Evolutionary conservation across 2,888 invertebrate genomes (phyloP), one percentile per base, ranked within the genome.

Genomic region (Nomada goodeniana): DNA sequence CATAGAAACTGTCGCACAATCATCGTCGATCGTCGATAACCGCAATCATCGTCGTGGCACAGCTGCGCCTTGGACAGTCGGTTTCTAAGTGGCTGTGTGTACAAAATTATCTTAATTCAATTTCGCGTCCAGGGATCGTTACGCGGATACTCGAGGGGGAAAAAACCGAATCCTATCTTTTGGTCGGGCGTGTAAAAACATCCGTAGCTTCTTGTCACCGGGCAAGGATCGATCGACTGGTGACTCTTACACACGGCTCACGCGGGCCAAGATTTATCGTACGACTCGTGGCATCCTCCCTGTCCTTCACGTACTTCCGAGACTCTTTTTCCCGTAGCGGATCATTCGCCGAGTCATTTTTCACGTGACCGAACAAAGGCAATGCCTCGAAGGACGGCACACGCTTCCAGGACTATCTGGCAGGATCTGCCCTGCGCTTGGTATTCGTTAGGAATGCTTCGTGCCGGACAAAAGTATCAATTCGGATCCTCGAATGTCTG

Each of bases 281-380:
- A 68, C 84, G 69, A 71, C 75, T 70, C 42, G 29, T 42, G 67
- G 80, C 47, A 73, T 80, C 74, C 70, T 74, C 72, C 55, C 73
- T 77, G 76, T 82, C 82, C 76, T 81, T 76, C 79, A 55, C 44
- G 76, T 82, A 86, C 83, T 83, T 79, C 82, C 73, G 73, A 75
- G 75, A 53, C 76, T 80, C 75, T 73, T 81, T 72, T 81, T 71
- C 76, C 74, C 76, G 79, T 63, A 76, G 73, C 74, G 80, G 83
- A 86, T 86, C 88, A 83, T 86, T 88, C 88, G 88, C 76, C 84
- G 84, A 88, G 88, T 88, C 86, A 88, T 87, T 85, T 86, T 87
- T 86, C 87, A 88, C 88, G 80, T 78, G 86, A 76, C 83, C 84
- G 84, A 81, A 87, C 87, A 88, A 87, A 87, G 87, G 76, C 84